Evolutionary conservation across 2,797 vertebrate genomes (phyloP).

Genomic region (Bradypodion pumilum): DNA sequence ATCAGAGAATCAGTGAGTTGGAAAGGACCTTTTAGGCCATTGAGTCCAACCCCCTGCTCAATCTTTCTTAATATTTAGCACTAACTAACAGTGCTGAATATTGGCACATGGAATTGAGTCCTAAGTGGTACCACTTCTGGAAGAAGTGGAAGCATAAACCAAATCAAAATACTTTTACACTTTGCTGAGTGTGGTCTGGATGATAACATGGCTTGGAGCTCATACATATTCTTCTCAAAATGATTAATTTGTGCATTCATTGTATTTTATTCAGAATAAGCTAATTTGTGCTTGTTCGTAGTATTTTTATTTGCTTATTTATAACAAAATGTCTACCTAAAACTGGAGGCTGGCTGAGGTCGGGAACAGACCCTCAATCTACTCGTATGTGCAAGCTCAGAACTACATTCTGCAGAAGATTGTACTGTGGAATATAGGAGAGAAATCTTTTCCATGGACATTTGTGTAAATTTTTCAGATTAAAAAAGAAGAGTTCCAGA

Average conservation of each 20-base stretch:
- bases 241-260: constrained; percentile 23
- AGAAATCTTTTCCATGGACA: not conserved
- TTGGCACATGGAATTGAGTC: constrained; percentile 34
- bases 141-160: too few relatives aligned
- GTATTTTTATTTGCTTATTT: constrained; percentile 32
- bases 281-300: constrained; percentile 27
- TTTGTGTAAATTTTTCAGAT: not conserved
- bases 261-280: constrained; percentile 26
- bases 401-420: not conserved
- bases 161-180: constrained; percentile 35
- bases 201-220: not conserved
- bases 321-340: constrained; percentile 9
- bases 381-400: not conserved
- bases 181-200: constrained; percentile 38
- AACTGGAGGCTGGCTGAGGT: constrained; percentile 23
- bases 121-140: constrained; percentile 8
- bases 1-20: too few relatives aligned
- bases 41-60: too few relatives aligned
- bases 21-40: too few relatives aligned
- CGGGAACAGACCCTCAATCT: not conserved
- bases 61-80: too few relatives aligned
- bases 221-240: constrained; percentile 46
- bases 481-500: not conserved
- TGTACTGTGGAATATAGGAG: not conserved
- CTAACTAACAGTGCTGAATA: constrained; percentile 24